Percentiles rank a stretch among this genome's conserved stretches.
Evolutionary conservation across 2,888 invertebrate genomes (phyloP).

Genomic region (Diarsia mendica): DNA sequence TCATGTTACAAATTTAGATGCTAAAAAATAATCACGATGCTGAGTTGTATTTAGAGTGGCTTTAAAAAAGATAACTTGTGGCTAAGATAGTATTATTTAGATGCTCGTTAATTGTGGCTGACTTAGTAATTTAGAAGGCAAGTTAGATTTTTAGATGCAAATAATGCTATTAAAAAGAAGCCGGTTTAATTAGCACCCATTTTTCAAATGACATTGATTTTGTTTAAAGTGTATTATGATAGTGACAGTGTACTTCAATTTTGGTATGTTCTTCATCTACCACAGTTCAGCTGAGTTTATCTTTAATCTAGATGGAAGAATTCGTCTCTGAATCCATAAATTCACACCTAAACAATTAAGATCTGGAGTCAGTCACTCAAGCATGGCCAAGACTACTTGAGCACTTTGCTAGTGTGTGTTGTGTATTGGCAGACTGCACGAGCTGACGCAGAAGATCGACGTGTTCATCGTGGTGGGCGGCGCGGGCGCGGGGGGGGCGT

Average conservation of each 20-base stretch:
- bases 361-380: not conserved
- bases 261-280: not conserved
- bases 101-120: no score
- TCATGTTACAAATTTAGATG: no score
- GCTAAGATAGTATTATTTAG: no score
- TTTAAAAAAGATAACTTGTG: no score
- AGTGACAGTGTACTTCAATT: not conserved
- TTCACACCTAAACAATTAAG: not conserved
- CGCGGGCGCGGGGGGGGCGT: conserved; percentile 77
- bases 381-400: not conserved
- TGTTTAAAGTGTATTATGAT: no score
- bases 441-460: conserved; percentile 86
- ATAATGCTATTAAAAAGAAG: no score
- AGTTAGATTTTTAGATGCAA: no score
- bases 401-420: not conserved
- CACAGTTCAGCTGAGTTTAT: not conserved
- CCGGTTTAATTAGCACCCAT: no score
- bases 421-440: conserved; percentile 74
- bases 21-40: no score
- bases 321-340: not conserved
- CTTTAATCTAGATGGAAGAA: not conserved
- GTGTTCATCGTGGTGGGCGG: conserved; percentile 87
- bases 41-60: no score
- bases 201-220: no score
- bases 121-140: no score